Evolutionary conservation across 2,113 vertebrate species (phyloP).

Genomic region (Eclectus roratus): DNA sequence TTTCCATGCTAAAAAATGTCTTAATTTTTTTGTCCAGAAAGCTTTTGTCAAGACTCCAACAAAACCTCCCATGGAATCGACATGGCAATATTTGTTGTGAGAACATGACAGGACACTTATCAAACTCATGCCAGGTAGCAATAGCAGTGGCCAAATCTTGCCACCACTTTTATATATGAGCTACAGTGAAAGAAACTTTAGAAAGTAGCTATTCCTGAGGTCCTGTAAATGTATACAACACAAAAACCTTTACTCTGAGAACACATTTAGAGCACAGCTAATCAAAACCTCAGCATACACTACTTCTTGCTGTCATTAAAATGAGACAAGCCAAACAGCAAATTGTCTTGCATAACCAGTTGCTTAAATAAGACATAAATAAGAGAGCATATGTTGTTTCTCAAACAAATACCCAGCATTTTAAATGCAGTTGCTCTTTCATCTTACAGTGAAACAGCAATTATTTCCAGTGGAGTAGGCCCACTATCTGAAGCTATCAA

Average conservation of each 20-base stretch:
- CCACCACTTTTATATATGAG: not conserved
- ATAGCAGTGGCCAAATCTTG: not conserved
- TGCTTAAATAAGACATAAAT: not conserved
- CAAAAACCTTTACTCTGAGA: not conserved
- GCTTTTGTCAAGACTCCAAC: not conserved
- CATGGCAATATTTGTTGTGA: not conserved
- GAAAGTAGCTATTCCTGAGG: not conserved
- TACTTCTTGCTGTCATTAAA: not conserved
- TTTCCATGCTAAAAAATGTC: not conserved
- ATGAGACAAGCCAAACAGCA: not conserved
- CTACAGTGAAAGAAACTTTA: not conserved
- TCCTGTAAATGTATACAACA: not conserved
- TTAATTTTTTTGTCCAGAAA: not conserved
- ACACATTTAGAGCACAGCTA: not conserved
- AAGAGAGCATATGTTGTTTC: constrained; percentile 4
- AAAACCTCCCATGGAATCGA: not conserved
- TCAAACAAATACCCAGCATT: not conserved
- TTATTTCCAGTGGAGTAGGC: not conserved
- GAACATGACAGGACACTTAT: not conserved
- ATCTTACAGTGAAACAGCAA: not conserved
- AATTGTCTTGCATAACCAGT: not conserved
- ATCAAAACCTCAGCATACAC: not conserved
- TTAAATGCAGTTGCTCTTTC: not conserved
- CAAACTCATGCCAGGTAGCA: not conserved
- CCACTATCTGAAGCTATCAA: not conserved